A percentile compares a stretch with the other conserved stretches of the same genome.
Evolutionary conservation across 1,140 invertebrate species (phyloP).

Genomic region (Leptestheria dahalacensis): DNA sequence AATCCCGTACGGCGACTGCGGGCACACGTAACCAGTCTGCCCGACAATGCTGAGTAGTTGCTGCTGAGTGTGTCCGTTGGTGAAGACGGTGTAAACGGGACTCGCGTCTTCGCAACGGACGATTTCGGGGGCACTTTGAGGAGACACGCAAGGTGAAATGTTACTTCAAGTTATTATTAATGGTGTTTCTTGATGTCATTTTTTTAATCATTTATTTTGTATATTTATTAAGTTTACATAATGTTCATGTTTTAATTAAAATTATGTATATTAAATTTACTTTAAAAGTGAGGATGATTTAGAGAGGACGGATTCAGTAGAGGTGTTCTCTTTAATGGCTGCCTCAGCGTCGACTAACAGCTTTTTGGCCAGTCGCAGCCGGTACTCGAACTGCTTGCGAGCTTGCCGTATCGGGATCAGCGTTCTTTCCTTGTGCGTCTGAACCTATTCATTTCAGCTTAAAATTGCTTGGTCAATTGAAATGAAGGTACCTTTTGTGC

Average conservation of each 20-base stretch:
- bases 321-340: background rate
- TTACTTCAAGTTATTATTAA: background rate
- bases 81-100: background rate
- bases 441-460: background rate
- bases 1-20: background rate
- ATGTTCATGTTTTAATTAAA: too few relatives aligned
- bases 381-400: constrained; percentile 3
- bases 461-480: background rate
- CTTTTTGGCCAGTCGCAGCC: background rate
- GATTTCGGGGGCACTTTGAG: background rate
- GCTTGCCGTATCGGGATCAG: background rate
- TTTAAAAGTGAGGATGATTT: background rate
- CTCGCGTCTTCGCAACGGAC: background rate
- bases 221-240: background rate
- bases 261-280: background rate
- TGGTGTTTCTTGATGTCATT: background rate
- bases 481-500: too few relatives aligned
- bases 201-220: background rate
- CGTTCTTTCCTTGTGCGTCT: background rate
- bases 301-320: background rate
- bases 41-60: background rate
- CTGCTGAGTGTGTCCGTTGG: background rate
- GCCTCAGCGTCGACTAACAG: background rate
- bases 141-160: background rate
- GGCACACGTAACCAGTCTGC: background rate